A percentile compares a stretch with the other conserved stretches of the same genome.
Conservation (phyloP, 2,888 invertebrate species). For the Pristionchus arcanus region DNA sequence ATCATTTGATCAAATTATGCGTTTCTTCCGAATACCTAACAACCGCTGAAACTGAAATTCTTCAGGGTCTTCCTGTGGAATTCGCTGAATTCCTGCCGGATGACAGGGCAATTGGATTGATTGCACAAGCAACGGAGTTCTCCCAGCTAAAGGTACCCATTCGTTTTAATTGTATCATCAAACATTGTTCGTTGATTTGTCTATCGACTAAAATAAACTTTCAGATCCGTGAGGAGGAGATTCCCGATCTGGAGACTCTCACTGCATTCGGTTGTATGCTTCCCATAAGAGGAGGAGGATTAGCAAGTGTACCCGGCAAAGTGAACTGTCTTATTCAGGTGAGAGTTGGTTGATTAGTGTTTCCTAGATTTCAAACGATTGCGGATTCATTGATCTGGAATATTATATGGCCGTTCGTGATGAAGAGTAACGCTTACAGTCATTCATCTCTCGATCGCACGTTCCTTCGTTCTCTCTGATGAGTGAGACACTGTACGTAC, state of each 20-base stretch:
- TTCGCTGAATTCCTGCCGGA: constrained; percentile 82
- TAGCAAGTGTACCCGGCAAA: constrained; percentile 94
- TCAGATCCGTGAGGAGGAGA: constrained; percentile 93
- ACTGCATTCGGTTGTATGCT: constrained; percentile 87
- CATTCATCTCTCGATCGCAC: constrained; percentile 84
- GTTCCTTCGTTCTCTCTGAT: constrained; percentile 90
- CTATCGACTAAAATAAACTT: constrained; percentile 56
- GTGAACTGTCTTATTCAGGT: constrained; percentile 93
- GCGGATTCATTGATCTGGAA: background rate
- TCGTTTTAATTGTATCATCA: background rate
- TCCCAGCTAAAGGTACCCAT: constrained; percentile 89
- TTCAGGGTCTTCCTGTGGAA: constrained; percentile 59
- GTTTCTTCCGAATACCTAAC: background rate
- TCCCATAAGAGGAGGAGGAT: constrained; percentile 88
- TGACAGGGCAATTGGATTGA: constrained; percentile 85
- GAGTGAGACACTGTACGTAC: constrained; percentile 92
- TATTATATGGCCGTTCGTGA: background rate
- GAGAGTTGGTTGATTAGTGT: background rate
- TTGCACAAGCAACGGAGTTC: constrained; percentile 95
- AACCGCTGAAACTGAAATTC: background rate
- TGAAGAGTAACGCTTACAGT: constrained; percentile 59
- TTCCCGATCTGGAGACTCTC: constrained; percentile 90
- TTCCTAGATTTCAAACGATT: background rate
- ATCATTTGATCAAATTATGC: background rate
- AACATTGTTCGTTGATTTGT: background rate